phyloP scores from a whole-genome alignment of 2,888 invertebrate species.

The Gastrophysa polygoni region DNA sequence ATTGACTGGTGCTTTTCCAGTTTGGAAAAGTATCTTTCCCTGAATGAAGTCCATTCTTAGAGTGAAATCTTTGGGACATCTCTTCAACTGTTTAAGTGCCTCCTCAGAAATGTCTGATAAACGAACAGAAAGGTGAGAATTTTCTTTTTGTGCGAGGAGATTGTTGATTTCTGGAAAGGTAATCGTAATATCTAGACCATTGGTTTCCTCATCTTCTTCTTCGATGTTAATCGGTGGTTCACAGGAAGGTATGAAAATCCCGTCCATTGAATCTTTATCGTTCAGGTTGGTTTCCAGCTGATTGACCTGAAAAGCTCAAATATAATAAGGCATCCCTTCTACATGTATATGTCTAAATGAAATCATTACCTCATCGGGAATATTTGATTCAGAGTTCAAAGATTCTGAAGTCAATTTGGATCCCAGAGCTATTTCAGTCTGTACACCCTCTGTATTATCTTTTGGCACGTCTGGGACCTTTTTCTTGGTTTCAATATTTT shows the following conservation, averaged over 20 bases:
- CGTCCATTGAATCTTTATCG: slow-evolving; percentile 39
- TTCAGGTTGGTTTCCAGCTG: slow-evolving; percentile 20
- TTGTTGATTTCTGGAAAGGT: slow-evolving; percentile 35
- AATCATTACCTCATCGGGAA: slow-evolving; percentile 11
- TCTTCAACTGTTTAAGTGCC: slow-evolving; percentile 34
- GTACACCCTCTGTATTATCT: slow-evolving; percentile 20
- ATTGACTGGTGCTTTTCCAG: slow-evolving; percentile 32
- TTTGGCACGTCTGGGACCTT: background rate
- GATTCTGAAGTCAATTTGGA: slow-evolving; percentile 17
- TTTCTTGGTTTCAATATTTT: slow-evolving; percentile 9
- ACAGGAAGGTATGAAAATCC: slow-evolving; percentile 39
- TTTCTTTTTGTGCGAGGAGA: slow-evolving; percentile 16
- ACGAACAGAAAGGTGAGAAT: slow-evolving; percentile 33
- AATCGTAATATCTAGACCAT: slow-evolving; percentile 37
- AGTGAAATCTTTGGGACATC: slow-evolving; percentile 42
- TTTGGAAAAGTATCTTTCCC: slow-evolving; percentile 37
- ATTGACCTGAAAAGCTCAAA: slow-evolving; percentile 17
- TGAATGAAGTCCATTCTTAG: slow-evolving; percentile 40
- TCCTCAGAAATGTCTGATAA: slow-evolving; percentile 40
- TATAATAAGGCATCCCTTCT: background rate
- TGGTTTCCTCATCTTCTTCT: slow-evolving; percentile 36
- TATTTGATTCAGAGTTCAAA: slow-evolving; percentile 12
- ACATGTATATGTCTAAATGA: background rate
- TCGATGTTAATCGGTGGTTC: slow-evolving; percentile 33
- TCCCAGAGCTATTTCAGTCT: slow-evolving; percentile 19